Evolutionary conservation across 2,888 invertebrate species (phyloP).

Genomic region (Embidobia sp.): DNA sequence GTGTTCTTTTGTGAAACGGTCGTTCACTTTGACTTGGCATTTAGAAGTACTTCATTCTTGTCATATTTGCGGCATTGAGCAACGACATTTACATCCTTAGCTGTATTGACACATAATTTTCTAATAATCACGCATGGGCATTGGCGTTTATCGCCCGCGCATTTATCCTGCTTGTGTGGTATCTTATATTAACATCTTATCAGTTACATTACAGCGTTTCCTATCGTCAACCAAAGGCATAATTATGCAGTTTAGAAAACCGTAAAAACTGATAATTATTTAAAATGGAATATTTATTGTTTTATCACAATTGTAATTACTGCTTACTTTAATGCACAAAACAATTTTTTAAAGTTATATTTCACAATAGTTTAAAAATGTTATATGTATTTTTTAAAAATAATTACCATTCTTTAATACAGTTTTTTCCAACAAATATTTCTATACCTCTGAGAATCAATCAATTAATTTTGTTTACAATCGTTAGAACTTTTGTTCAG

Average conservation of each 20-base stretch:
- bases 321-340: too few species aligned
- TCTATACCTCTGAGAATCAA: too few species aligned
- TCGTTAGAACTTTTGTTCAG: too few species aligned
- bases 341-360: too few species aligned
- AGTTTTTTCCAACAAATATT: too few species aligned
- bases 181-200: slow-evolving; percentile 59
- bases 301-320: too few species aligned
- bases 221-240: slow-evolving; percentile 10
- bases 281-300: background rate
- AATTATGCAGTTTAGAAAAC: slow-evolving; percentile 17
- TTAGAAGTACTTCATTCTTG: slow-evolving; percentile 46
- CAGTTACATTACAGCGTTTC: slow-evolving; percentile 43
- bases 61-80: slow-evolving; percentile 52
- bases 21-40: slow-evolving; percentile 31
- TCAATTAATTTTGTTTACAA: background rate
- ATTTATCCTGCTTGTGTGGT: slow-evolving; percentile 39
- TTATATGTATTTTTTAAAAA: too few species aligned
- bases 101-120: slow-evolving; percentile 55
- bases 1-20: too few species aligned
- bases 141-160: slow-evolving; percentile 61
- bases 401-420: too few species aligned
- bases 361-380: too few species aligned
- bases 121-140: slow-evolving; percentile 53
- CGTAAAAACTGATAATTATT: background rate
- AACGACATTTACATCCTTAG: slow-evolving; percentile 53